A percentile compares a stretch with the other conserved stretches of the same genome.
These are phyloP conservation scores for Hyaena hyaena DNA, from an alignment of 2,113 vertebrate genomes.

Conservation along the genomic window DNA sequence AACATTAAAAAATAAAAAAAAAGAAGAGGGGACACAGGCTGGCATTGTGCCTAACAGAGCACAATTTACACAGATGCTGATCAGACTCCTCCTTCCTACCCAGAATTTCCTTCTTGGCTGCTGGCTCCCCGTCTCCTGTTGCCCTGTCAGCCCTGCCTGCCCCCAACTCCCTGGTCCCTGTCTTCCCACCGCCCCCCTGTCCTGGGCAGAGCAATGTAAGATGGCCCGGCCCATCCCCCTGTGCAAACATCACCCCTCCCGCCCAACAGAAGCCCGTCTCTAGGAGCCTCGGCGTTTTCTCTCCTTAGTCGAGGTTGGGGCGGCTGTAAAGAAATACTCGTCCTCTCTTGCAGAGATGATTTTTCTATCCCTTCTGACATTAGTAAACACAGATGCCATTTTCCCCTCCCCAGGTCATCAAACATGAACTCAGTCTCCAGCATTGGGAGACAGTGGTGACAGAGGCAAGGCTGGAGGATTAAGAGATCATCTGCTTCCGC, in stretches of 20 bases:
- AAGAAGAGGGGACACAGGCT: not conserved
- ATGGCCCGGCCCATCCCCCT: too few species aligned
- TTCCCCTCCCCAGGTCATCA: not conserved
- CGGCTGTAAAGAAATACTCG: not conserved
- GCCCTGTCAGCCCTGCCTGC: not conserved
- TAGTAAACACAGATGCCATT: not conserved
- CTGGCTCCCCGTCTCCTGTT: not conserved
- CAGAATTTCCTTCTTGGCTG: not conserved
- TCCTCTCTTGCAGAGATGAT: not conserved
- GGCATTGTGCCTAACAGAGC: not conserved
- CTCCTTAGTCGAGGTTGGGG: not conserved
- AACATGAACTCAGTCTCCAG: not conserved
- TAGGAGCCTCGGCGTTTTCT: not conserved
- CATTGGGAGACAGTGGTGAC: not conserved
- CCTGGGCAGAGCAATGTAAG: not conserved
- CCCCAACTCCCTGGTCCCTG: rapidly evolving
- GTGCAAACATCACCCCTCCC: not conserved
- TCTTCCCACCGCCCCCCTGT: not conserved
- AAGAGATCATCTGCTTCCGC: rapidly evolving
- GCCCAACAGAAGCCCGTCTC: not conserved
- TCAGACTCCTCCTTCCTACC: not conserved
- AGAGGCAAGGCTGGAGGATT: not conserved
- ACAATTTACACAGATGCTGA: not conserved
- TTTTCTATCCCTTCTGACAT: not conserved
- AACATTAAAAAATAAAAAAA: too few species aligned